Percentiles rank a stretch among this genome's conserved stretches.
Conservation (phyloP, 2,113 vertebrate species). For the Potamarius usumacintae region DNA sequence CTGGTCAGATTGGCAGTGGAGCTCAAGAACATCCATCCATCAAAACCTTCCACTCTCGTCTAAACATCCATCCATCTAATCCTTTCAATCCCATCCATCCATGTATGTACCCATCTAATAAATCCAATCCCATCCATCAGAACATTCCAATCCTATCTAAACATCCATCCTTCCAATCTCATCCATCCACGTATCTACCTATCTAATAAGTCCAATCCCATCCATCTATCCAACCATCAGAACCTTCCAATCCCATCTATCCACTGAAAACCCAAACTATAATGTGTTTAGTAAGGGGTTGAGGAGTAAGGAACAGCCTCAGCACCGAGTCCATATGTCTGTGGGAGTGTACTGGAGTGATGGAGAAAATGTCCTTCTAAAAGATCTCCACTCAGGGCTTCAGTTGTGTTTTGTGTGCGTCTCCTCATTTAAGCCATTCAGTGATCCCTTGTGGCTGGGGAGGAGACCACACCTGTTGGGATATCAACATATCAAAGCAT, state of each 20-base stretch:
- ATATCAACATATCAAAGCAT: neutral
- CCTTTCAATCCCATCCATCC: neutral
- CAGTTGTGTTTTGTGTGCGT: neutral
- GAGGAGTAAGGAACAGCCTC: neutral
- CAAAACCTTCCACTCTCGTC: neutral
- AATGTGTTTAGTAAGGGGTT: neutral
- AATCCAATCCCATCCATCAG: too few relatives aligned
- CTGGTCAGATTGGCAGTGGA: neutral
- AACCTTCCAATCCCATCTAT: too few relatives aligned
- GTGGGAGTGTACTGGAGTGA: neutral
- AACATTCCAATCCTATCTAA: too few relatives aligned
- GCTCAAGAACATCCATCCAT: neutral
- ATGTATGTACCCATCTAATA: neutral
- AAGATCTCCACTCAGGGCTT: neutral
- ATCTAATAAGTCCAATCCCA: too few relatives aligned
- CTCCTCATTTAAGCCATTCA: neutral
- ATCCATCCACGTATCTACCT: too few relatives aligned
- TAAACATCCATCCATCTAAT: neutral
- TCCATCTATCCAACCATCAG: too few relatives aligned
- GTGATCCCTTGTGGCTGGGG: neutral
- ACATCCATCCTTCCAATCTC: too few relatives aligned
- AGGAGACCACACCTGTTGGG: neutral
- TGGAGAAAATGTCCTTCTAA: neutral
- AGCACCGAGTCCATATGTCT: neutral
- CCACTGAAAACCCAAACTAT: too few relatives aligned